Evolutionary conservation across 1,140 invertebrate species (phyloP).

Genomic region (Bombus pyrosoma): DNA sequence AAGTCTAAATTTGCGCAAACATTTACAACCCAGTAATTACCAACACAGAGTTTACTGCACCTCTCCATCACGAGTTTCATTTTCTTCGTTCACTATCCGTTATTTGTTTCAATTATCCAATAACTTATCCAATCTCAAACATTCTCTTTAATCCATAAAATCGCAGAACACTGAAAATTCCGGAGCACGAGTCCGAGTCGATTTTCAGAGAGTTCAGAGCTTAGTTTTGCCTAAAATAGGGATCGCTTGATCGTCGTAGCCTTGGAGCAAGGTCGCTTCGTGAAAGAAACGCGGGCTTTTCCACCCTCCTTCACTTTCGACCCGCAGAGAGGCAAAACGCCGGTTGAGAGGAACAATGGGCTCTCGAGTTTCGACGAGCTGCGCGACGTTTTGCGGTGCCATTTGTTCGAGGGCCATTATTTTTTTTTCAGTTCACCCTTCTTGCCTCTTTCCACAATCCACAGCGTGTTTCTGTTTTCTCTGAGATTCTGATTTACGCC

Average conservation of each 20-base stretch:
- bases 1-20: too few relatives aligned
- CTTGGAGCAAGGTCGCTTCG: conserved; percentile 41
- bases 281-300: conserved; percentile 30
- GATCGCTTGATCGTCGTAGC: conserved; percentile 25
- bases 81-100: too few relatives aligned
- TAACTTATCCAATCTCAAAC: too few relatives aligned
- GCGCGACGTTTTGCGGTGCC: conserved; percentile 51
- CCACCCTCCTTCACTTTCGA: conserved; percentile 16
- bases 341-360: conserved; percentile 61
- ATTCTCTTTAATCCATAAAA: neutral
- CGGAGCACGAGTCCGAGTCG: too few relatives aligned
- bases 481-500: neutral
- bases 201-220: neutral
- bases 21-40: too few relatives aligned
- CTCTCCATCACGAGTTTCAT: too few relatives aligned
- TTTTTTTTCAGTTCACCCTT: neutral
- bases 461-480: conserved; percentile 9
- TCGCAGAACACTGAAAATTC: neutral
- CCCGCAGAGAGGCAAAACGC: conserved; percentile 52
- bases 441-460: too few relatives aligned
- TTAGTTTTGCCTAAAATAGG: conserved; percentile 13
- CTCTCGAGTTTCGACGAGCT: conserved; percentile 65
- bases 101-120: too few relatives aligned
- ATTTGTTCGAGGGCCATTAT: conserved; percentile 62
- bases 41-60: too few relatives aligned